Conservation (phyloP, 2,113 vertebrate genomes). For the Pollachius pollachius region DNA sequence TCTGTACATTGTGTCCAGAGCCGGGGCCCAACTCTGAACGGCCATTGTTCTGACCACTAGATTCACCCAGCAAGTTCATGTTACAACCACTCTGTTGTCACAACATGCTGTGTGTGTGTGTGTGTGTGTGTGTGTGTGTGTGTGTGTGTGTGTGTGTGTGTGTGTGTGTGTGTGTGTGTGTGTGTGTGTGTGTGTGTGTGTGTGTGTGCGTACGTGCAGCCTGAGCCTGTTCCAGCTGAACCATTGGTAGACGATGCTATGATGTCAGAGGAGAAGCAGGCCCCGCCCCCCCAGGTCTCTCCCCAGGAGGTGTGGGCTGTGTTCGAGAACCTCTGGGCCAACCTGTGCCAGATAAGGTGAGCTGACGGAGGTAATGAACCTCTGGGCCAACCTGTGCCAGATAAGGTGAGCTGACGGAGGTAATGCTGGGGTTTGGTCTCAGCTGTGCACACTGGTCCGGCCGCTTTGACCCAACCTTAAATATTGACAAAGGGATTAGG, state of each 20-base stretch:
- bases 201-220: conserved; percentile 20
- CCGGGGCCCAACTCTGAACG: too few relatives aligned
- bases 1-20: too few relatives aligned
- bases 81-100: not conserved
- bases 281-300: conserved; percentile 47
- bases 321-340: conserved; percentile 86
- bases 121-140: not conserved
- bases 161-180: not conserved
- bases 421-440: not conserved
- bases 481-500: not conserved
- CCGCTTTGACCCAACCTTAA: not conserved
- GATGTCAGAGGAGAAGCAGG: conserved; percentile 52
- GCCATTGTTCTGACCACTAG: too few relatives aligned
- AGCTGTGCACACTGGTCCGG: too few relatives aligned
- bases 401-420: too few relatives aligned
- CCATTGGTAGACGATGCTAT: conserved; percentile 55
- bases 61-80: too few relatives aligned
- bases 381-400: too few relatives aligned
- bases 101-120: not conserved
- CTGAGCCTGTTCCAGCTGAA: not conserved
- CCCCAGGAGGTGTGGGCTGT: conserved; percentile 85
- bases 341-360: conserved; percentile 82
- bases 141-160: not conserved
- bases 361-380: too few relatives aligned
- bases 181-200: conserved; percentile 12